Base-by-base conservation (phyloP, 2,888 invertebrate species). In the Abrostola triplasia region DNA sequence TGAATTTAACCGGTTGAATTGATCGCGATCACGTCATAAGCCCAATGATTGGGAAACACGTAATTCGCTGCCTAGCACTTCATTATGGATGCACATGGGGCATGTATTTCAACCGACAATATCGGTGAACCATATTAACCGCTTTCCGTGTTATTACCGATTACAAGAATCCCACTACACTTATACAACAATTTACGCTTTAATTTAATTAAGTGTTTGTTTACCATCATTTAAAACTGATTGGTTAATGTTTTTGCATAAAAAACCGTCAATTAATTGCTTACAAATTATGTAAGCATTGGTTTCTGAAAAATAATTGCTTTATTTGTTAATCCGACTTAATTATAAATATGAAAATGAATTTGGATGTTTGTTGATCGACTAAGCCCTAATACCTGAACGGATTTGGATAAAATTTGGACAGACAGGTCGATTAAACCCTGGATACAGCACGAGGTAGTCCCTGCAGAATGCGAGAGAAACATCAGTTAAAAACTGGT, bases 21-120 rank as follows among this genome's bases (percentile, higher is more conserved):
- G 58, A 42, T 24, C 42, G n/a, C 48, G 49, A 51, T 66, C 53
- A 72, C 63, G 59, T 67, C 71, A 67, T 60, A 72, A 62, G 53
- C 36, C 56, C 24, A 12, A n/a, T 58, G 48, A 67, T 72, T 72
- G 59, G 56, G 67, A 57, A 72, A 72, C 50, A 72, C 67, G 62
- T 67, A 67, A 72, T 60, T 63, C 54, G 68, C 59, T 67, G 49
- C n/a, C 60, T 58, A 59, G 51, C 57, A 64, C 58, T 67, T 67
- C 72, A 73, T 72, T 72, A 72, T 10, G 58, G 37, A 73, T 72
- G 73, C 73, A 59, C 72, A 73, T 52, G 64, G 54, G 73, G 64
- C 68, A 72, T 72, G 64, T 72, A 71, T 71, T 55, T 44, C 54
- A 55, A 60, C 56, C 48, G 50, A 60, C 63, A 51, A 56, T 68